These are phyloP conservation scores for Drosophila borborema DNA, from an alignment of 2,888 invertebrate species.

Conservation along the genomic window DNA sequence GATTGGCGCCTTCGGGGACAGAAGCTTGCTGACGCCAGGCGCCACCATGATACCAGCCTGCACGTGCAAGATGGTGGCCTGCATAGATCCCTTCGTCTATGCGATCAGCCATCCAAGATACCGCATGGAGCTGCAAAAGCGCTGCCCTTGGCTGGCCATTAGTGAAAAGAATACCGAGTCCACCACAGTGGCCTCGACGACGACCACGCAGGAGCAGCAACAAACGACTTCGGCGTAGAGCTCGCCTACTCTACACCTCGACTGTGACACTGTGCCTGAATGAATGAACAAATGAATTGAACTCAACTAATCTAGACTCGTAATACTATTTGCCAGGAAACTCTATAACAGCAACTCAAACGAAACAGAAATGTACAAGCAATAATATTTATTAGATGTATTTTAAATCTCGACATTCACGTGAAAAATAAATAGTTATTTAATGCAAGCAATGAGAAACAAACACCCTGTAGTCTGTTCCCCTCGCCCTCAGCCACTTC, in stretches of 20 bases:
- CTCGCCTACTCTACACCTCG: background rate
- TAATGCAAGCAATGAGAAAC: constrained; percentile 53
- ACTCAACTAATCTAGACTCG: constrained; percentile 27
- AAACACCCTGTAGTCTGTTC: constrained; percentile 15
- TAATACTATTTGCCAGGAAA: constrained; percentile 50
- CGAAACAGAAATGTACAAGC: constrained; percentile 2
- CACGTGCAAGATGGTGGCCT: constrained; percentile 94
- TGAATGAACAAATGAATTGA: background rate
- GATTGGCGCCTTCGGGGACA: constrained; percentile 93
- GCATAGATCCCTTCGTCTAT: constrained; percentile 96
- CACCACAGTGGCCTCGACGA: constrained; percentile 85
- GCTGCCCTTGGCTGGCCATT: constrained; percentile 91
- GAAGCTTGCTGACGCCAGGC: constrained; percentile 88
- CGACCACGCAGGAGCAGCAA: constrained; percentile 78
- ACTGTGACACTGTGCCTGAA: background rate
- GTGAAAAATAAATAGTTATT: constrained; percentile 59
- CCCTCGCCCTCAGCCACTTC: background rate
- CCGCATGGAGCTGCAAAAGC: constrained; percentile 92
- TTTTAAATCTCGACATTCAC: constrained; percentile 28
- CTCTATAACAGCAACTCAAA: constrained; percentile 7
- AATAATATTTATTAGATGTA: constrained; percentile 6
- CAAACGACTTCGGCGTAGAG: constrained; percentile 82
- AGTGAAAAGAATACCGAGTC: constrained; percentile 88
- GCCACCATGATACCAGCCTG: constrained; percentile 95
- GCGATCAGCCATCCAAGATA: constrained; percentile 96